Percentiles rank a stretch among this genome's conserved stretches.
Evolutionary conservation across 2,888 invertebrate genomes (phyloP).

Genomic region (Drosophila subsilvestris): DNA sequence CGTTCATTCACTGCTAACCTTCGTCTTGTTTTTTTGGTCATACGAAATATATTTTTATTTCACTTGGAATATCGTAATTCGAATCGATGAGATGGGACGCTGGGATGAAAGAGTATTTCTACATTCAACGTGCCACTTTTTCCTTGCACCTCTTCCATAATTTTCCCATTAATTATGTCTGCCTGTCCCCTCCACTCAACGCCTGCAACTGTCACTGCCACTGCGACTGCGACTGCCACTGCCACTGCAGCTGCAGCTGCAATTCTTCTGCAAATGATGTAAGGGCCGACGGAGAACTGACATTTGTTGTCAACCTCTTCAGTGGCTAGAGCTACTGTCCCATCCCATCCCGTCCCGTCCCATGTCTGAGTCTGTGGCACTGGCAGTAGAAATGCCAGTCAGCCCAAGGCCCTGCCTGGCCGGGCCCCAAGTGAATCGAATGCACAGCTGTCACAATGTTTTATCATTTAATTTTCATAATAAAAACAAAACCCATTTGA

Average conservation of each 20-base stretch:
- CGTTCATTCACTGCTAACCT: too few species aligned
- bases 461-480: conserved; percentile 80
- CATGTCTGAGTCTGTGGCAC: not conserved
- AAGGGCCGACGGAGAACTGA: conserved; percentile 52
- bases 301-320: conserved; percentile 69
- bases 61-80: too few species aligned
- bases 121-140: conserved; percentile 21
- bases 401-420: conserved; percentile 14
- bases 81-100: too few species aligned
- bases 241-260: conserved; percentile 41
- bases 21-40: too few species aligned
- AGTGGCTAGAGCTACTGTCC: conserved; percentile 4
- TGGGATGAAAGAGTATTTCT: conserved; percentile 21
- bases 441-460: conserved; percentile 76
- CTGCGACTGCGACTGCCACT: conserved; percentile 21
- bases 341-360: not conserved
- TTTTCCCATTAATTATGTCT: conserved; percentile 63
- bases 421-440: conserved; percentile 29
- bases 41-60: too few species aligned
- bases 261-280: conserved; percentile 57
- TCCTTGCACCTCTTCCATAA: conserved; percentile 39
- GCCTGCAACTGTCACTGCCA: conserved; percentile 26
- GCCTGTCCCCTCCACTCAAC: conserved; percentile 23
- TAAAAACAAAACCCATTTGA: conserved; percentile 79
- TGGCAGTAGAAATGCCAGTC: conserved; percentile 64